Evolutionary conservation across 2,888 invertebrate genomes (phyloP).

Genomic region (Melieria omissa): DNA sequence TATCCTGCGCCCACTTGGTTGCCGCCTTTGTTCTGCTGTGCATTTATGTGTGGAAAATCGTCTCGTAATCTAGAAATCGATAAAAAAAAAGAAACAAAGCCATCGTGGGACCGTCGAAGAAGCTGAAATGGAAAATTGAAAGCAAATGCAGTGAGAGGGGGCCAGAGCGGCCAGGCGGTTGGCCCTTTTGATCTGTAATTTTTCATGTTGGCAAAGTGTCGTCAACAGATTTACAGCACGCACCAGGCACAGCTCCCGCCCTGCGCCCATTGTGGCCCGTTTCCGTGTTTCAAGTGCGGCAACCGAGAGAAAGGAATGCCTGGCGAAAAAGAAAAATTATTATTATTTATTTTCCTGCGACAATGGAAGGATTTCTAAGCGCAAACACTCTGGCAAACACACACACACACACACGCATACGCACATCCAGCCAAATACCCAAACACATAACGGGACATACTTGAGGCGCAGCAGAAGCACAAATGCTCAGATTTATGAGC

Average conservation of each 20-base stretch:
- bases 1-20: too few relatives aligned
- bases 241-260: neutral
- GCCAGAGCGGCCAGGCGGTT: neutral
- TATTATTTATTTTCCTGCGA: neutral
- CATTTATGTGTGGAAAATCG: neutral
- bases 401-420: constrained; percentile 30
- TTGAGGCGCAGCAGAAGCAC: neutral
- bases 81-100: neutral
- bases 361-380: neutral
- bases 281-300: neutral
- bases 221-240: constrained; percentile 12
- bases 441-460: neutral
- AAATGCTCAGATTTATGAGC: constrained; percentile 5
- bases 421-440: constrained; percentile 2
- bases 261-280: neutral
- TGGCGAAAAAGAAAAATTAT: neutral
- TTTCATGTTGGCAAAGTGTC: neutral
- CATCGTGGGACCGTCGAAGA: neutral
- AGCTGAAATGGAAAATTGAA: neutral
- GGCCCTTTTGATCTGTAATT: neutral
- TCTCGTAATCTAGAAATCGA: constrained; percentile 1
- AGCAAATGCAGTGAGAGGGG: constrained; percentile 6
- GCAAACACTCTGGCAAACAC: constrained; percentile 20
- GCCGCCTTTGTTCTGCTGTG: too few relatives aligned
- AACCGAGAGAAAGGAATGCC: neutral